Percentiles rank a stretch among this genome's conserved stretches.
These are phyloP conservation scores for Gopherus flavomarginatus DNA, from an alignment of 2,113 vertebrate genomes.

Conservation along the genomic window DNA sequence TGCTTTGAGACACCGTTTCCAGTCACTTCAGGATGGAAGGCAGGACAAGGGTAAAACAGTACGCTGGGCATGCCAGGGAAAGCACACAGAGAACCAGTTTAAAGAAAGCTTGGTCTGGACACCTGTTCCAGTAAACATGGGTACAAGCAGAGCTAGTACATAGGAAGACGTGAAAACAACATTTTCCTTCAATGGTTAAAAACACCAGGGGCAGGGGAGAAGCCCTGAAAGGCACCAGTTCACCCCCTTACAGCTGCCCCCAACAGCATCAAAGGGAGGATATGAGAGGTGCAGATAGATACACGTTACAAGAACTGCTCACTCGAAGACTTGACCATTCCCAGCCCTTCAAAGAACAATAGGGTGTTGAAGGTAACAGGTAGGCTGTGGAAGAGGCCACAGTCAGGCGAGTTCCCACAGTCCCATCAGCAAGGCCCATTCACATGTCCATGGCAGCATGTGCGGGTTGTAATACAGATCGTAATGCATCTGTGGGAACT, in stretches of 20 bases:
- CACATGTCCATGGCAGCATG: slow-evolving; percentile 26
- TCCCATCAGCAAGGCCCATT: background rate
- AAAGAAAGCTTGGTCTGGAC: background rate
- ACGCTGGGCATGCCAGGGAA: background rate
- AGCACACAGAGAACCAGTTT: background rate
- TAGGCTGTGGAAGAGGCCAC: background rate
- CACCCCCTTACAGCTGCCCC: background rate
- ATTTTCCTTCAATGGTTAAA: background rate
- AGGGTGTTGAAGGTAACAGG: background rate
- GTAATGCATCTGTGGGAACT: background rate
- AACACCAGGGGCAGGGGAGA: background rate
- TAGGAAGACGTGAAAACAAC: background rate
- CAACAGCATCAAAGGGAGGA: background rate
- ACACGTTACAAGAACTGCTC: background rate
- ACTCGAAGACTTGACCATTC: background rate
- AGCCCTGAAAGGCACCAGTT: background rate
- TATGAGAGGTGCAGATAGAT: background rate
- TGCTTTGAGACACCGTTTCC: background rate
- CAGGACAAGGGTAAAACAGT: background rate
- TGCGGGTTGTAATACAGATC: background rate
- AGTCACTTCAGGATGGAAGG: background rate
- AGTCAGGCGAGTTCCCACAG: background rate
- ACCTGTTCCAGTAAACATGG: background rate
- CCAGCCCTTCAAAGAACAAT: background rate
- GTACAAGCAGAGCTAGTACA: background rate